Base-by-base conservation (phyloP, 1,140 invertebrate species). In the Caerostris darwini region DNA sequence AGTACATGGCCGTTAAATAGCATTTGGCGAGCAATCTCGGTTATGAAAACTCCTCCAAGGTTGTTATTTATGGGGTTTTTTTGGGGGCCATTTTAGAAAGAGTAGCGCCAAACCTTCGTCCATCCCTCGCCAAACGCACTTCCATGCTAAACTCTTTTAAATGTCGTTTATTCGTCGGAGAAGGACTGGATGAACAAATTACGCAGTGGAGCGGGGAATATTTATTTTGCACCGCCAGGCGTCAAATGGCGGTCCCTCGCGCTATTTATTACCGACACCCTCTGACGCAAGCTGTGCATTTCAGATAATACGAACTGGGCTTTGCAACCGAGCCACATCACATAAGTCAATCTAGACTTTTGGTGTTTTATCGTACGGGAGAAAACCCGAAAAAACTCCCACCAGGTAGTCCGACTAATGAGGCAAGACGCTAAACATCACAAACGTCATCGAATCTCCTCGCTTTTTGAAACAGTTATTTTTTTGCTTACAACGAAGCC, bases 61-160 rank as follows among this genome's bases (percentile, higher is more conserved):
- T 56, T n/a, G 56, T 83, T 83, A 83, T 83, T 83, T 83, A 83
- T 58, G 82, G 57, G n/a, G n/a, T 83, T 83, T 58, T 7, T 58
- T 83, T 53, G n/a, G 7, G n/a, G 53, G 50, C 34, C 69, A 34
- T 77, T 64, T 77, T 77, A 77, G 69, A 77, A 64, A 77, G 69
- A 77, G 50, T 77, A 50, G 69, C 69, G 8, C 69, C 50, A 50
- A 64, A 64, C 69, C 34, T 10, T 8, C 69, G 10, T 34, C 34
- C 34, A 7, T 34, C 19, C 69, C 10, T 77, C 69, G 19, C 69
- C 69, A 50, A 77, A 77, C 50, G 5, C 34, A 77, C 69, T 77
- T 77, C 50, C 34, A 61, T 54, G 87, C 87, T 89, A 89, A 89
- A 89, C 87, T 89, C 87, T 89, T 89, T 89, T 89, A 89, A 89